Conservation (phyloP, 1,140 invertebrate species). For the Lethocerus indicus region DNA sequence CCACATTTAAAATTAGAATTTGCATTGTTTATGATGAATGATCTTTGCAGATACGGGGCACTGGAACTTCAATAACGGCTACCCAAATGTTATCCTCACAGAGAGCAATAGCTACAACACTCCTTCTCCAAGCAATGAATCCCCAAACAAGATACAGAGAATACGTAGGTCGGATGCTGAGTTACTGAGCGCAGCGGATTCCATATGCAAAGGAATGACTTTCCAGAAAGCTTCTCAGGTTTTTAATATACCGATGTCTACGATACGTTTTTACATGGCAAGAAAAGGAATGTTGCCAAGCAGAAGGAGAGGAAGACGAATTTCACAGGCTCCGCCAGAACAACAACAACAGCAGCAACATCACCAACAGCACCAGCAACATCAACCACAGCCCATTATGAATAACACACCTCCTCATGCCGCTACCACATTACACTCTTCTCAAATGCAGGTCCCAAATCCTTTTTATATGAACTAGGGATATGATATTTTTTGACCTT, state of each 20-base stretch:
- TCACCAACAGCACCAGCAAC: too few species aligned
- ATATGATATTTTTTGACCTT: too few species aligned
- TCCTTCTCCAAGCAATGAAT: conserved; percentile 11
- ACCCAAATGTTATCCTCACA: conserved; percentile 13
- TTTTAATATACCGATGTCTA: conserved; percentile 71
- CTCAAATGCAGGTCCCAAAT: too few species aligned
- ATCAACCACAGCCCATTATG: too few species aligned
- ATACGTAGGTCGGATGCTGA: conserved; percentile 53
- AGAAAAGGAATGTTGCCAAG: conserved; percentile 58
- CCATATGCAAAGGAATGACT: conserved; percentile 58
- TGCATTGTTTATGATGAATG: too few species aligned
- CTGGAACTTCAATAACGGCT: conserved; percentile 15
- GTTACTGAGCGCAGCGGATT: conserved; percentile 55
- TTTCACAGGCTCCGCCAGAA: conserved; percentile 25
- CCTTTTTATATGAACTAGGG: too few species aligned
- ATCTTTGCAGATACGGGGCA: conserved; percentile 8
- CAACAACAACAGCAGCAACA: too few species aligned
- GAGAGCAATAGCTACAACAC: conserved; percentile 13
- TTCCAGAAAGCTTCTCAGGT: conserved; percentile 67
- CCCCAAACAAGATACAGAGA: conserved; percentile 21
- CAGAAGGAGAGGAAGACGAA: conserved; percentile 43
- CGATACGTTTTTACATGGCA: conserved; percentile 68
- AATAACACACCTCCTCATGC: too few species aligned
- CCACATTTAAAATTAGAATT: not conserved
- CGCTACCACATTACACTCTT: too few species aligned